Percentiles rank a stretch among this genome's conserved stretches.
Conservation (phyloP, 2,888 invertebrate species). For the Parnassius glacialis region DNA sequence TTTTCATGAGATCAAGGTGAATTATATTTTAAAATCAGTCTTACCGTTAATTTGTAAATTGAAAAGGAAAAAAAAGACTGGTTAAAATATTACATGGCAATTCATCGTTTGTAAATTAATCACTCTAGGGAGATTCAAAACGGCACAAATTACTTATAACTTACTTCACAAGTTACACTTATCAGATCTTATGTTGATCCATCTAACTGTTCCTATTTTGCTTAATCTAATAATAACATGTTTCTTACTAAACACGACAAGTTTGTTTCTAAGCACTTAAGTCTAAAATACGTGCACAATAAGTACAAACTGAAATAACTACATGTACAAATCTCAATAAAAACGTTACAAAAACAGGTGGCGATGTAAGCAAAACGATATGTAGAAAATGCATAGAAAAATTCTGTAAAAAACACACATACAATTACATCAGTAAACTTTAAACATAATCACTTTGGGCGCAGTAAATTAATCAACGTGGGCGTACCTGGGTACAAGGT, state of each 20-base stretch:
- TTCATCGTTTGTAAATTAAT: constrained; percentile 6
- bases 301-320: constrained; percentile 31
- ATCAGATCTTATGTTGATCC: constrained; percentile 19
- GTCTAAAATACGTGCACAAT: constrained; percentile 28
- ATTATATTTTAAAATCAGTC: constrained; percentile 12
- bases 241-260: constrained; percentile 21
- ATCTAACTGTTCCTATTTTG: constrained; percentile 12
- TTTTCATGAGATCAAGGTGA: constrained; percentile 13
- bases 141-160: constrained; percentile 10
- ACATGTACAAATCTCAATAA: constrained; percentile 20
- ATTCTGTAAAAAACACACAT: constrained; percentile 24
- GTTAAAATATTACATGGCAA: constrained; percentile 13
- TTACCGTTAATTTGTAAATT: constrained; percentile 12
- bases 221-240: constrained; percentile 14
- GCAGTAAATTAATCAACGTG: constrained; percentile 84
- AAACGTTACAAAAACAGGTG: constrained; percentile 24
- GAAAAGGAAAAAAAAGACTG: constrained; percentile 19
- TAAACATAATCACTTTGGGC: constrained; percentile 12
- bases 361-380: constrained; percentile 9
- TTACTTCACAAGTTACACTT: constrained; percentile 6
- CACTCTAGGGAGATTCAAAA: constrained; percentile 3
- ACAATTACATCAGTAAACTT: constrained; percentile 22
- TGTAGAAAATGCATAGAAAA: constrained; percentile 21
- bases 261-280: constrained; percentile 21
- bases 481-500: constrained; percentile 87